phyloP scores from a whole-genome alignment of 2,113 vertebrate species.

The Zeus faber region DNA sequence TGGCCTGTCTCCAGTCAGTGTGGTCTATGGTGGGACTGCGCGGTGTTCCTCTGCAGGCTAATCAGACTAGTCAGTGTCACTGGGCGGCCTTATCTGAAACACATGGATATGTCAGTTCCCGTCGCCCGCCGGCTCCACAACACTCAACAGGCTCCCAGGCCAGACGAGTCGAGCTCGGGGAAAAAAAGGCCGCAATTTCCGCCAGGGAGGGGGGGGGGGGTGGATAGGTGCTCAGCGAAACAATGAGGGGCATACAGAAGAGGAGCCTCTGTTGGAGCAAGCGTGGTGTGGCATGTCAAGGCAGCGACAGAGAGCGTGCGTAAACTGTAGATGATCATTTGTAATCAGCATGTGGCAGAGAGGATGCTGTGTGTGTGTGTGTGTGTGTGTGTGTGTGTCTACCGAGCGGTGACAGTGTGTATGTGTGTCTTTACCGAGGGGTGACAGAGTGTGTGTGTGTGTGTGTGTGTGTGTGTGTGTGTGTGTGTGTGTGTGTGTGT shows the following conservation, averaged over 20 bases:
- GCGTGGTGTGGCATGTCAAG: too few relatives aligned
- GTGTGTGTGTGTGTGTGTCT: too few relatives aligned
- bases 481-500: constrained; percentile 15
- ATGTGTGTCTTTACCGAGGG: too few relatives aligned
- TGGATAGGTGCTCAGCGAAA: neutral
- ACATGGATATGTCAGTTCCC: constrained; percentile 68
- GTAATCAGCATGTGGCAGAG: too few relatives aligned
- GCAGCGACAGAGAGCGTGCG: too few relatives aligned
- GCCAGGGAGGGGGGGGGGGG: constrained; percentile 15
- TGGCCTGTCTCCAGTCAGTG: constrained; percentile 41
- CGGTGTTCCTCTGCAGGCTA: constrained; percentile 50
- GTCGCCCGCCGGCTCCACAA: constrained; percentile 43
- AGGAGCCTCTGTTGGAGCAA: too few relatives aligned
- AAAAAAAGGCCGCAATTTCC: constrained; percentile 79
- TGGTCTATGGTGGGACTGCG: constrained; percentile 45
- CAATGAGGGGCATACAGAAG: too few relatives aligned
- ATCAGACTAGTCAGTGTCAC: constrained; percentile 52
- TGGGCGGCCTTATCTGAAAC: constrained; percentile 66
- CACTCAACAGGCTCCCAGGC: constrained; percentile 57
- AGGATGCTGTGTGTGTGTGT: too few relatives aligned
- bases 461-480: constrained; percentile 1
- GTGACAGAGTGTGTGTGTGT: too few relatives aligned
- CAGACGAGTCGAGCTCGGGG: constrained; percentile 73
- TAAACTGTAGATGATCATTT: too few relatives aligned
- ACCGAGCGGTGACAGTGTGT: too few relatives aligned